These are phyloP conservation scores for Columba janthina DNA, from an alignment of 2,113 vertebrate species.

Conservation along the genomic window DNA sequence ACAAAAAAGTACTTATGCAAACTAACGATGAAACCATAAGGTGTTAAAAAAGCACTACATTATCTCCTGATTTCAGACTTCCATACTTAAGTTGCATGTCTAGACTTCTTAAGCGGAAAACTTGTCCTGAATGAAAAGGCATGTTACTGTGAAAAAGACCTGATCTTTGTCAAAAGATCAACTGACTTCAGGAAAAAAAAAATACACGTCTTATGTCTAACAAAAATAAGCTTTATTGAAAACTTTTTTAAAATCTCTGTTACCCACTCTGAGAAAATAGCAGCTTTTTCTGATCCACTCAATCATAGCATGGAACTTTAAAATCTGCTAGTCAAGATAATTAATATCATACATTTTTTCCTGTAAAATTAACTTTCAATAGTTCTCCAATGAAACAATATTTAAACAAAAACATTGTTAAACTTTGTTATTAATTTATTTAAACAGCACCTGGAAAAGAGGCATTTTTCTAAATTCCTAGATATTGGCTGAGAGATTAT, in stretches of 20 bases:
- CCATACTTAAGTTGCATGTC: background rate
- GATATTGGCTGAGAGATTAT: background rate
- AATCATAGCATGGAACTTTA: background rate
- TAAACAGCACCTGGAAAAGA: background rate
- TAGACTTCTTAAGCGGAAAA: background rate
- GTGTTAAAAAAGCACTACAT: background rate
- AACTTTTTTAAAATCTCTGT: background rate
- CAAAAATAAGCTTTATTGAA: background rate
- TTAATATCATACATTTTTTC: background rate
- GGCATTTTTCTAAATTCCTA: background rate
- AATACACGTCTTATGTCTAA: background rate
- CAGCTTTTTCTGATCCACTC: background rate
- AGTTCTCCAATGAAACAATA: background rate
- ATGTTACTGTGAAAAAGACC: background rate
- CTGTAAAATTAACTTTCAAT: background rate
- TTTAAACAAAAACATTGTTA: background rate
- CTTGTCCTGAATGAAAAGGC: background rate
- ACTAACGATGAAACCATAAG: background rate
- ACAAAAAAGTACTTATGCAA: background rate
- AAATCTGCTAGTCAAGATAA: background rate
- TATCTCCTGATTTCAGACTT: background rate
- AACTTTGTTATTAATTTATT: background rate
- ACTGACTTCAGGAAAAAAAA: background rate
- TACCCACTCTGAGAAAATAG: background rate
- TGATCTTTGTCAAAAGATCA: background rate